Conservation (phyloP, 2,888 invertebrate genomes). For the Frankliniella intonsa region DNA sequence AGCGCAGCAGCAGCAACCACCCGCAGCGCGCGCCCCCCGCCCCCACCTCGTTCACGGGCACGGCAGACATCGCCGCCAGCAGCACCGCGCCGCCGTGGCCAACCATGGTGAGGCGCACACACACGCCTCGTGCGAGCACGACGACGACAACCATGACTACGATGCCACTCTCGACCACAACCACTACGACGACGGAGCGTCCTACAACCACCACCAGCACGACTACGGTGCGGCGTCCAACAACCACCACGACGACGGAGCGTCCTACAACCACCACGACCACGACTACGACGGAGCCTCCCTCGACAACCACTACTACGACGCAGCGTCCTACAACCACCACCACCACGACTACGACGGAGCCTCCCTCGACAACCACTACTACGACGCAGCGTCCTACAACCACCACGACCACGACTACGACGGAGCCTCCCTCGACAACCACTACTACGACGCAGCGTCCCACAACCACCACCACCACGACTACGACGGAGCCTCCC, state of each 20-base stretch:
- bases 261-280: neutral
- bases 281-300: neutral
- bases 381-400: neutral
- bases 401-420: neutral
- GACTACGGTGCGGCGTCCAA: neutral
- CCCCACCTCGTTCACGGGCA: neutral
- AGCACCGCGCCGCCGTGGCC: conserved; percentile 19
- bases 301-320: neutral
- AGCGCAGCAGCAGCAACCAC: neutral
- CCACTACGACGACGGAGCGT: neutral
- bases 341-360: neutral
- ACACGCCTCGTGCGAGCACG: neutral
- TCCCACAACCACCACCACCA: neutral
- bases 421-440: neutral
- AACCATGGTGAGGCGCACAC: neutral
- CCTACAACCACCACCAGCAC: neutral
- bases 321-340: neutral
- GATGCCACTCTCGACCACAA: neutral
- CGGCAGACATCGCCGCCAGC: conserved; percentile 23
- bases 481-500: neutral
- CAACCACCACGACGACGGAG: neutral
- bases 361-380: neutral
- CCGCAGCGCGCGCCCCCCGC: neutral
- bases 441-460: neutral
- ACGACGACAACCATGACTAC: neutral